Evolutionary conservation across 2,113 vertebrate species (phyloP).

Genomic region (Mastomys natalensis): DNA sequence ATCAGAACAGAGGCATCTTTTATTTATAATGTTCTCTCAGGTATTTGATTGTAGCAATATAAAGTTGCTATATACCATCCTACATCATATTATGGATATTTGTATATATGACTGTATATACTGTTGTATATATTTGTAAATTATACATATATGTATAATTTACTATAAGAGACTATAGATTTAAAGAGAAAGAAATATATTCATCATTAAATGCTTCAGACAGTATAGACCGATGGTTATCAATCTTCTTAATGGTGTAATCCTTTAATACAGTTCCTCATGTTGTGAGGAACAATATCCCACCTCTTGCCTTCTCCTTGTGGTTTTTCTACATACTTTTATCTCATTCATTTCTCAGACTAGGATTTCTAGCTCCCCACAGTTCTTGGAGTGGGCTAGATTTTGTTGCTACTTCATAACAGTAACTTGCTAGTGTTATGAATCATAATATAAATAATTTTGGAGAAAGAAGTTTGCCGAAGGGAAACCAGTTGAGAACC

Average conservation of each 20-base stretch:
- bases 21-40: not conserved
- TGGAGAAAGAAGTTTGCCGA: not conserved
- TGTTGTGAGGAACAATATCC: not conserved
- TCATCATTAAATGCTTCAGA: slow-evolving; percentile 6
- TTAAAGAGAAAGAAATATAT: slow-evolving; percentile 24
- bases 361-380: too few relatives aligned
- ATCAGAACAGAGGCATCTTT: not conserved
- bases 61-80: not conserved
- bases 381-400: too few relatives aligned
- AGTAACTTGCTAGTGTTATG: too few relatives aligned
- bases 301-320: too few relatives aligned
- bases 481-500: not conserved
- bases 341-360: too few relatives aligned
- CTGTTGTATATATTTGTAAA: too few relatives aligned
- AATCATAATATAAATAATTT: not conserved
- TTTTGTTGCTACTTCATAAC: too few relatives aligned
- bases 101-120: not conserved
- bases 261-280: not conserved
- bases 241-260: not conserved
- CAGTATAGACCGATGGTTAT: not conserved
- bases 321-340: too few relatives aligned
- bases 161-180: not conserved
- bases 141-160: not conserved
- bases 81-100: not conserved
- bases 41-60: not conserved